These are phyloP conservation scores for Spodoptera picta DNA, from an alignment of 2,888 invertebrate species.

Conservation along the genomic window DNA sequence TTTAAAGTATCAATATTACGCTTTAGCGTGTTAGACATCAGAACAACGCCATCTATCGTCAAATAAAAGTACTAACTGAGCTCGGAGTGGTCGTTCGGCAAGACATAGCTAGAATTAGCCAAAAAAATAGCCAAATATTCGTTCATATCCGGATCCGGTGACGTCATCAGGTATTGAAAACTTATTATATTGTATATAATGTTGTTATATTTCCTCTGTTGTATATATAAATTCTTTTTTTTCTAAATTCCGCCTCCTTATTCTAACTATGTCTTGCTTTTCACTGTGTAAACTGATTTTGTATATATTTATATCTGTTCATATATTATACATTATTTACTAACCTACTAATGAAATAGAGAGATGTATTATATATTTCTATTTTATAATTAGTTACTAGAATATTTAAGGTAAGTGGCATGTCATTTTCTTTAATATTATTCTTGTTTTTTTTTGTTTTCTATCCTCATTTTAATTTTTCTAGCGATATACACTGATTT, in stretches of 20 bases:
- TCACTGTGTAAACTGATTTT: slow-evolving; percentile 63
- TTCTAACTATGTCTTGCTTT: slow-evolving; percentile 89
- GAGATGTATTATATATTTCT: slow-evolving; percentile 3
- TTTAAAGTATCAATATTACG: slow-evolving; percentile 57
- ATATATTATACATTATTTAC: slow-evolving; percentile 38
- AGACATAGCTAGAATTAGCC: slow-evolving; percentile 81
- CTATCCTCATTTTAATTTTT: not conserved
- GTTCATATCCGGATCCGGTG: slow-evolving; percentile 60
- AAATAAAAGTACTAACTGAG: slow-evolving; percentile 78
- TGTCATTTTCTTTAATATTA: not conserved
- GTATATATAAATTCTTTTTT: slow-evolving; percentile 61
- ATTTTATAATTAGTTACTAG: slow-evolving; percentile 12
- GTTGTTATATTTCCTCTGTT: slow-evolving; percentile 62
- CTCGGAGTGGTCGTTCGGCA: slow-evolving; percentile 87
- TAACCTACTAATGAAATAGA: slow-evolving; percentile 61
- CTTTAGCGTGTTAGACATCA: slow-evolving; percentile 65
- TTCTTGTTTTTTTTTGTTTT: slow-evolving; percentile 1
- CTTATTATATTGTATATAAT: slow-evolving; percentile 18
- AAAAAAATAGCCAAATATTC: slow-evolving; percentile 30
- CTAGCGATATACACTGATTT: not conserved
- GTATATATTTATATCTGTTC: slow-evolving; percentile 42
- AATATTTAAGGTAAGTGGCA: slow-evolving; percentile 59
- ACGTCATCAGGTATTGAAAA: slow-evolving; percentile 74
- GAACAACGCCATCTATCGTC: slow-evolving; percentile 56
- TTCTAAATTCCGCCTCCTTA: slow-evolving; percentile 68